These are phyloP conservation scores for Zelleria hepariella DNA, from an alignment of 2,888 invertebrate species.

Conservation along the genomic window DNA sequence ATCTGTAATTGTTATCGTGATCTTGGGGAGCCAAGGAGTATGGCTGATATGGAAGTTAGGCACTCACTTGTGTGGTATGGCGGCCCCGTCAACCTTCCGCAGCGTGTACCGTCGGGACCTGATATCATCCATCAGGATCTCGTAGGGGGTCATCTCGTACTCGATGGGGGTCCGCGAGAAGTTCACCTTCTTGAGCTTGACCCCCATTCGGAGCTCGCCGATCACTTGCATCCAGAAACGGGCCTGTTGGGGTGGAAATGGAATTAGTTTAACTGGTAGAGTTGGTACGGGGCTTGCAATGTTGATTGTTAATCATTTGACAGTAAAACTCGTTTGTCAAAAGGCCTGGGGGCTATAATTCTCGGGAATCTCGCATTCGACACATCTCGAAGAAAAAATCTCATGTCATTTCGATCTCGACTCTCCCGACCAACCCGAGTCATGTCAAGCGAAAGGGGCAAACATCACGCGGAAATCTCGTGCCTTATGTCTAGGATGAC, in stretches of 20 bases:
- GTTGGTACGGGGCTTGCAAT: neutral
- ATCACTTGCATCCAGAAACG: conserved; percentile 97
- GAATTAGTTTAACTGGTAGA: neutral
- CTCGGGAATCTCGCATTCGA: too few species aligned
- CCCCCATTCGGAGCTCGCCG: conserved; percentile 90
- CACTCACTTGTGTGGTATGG: conserved; percentile 78
- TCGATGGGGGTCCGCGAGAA: conserved; percentile 85
- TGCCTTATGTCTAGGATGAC: too few species aligned
- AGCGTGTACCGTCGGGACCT: conserved; percentile 90
- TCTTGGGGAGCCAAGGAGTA: too few species aligned
- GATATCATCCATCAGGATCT: conserved; percentile 97
- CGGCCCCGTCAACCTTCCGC: conserved; percentile 88
- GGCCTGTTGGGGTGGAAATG: conserved; percentile 73
- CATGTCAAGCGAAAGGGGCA: too few species aligned
- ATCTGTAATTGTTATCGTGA: too few species aligned
- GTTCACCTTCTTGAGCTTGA: conserved; percentile 91
- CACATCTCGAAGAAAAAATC: too few species aligned
- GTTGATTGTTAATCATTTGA: neutral
- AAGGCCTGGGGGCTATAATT: too few species aligned
- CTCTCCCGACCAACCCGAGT: too few species aligned
- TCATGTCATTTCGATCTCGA: too few species aligned
- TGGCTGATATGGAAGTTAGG: too few species aligned
- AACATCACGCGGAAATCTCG: too few species aligned
- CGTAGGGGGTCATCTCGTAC: conserved; percentile 95
- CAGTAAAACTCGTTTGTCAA: too few species aligned